These are phyloP conservation scores for Cladopsammia gracilis DNA, from an alignment of 64 coral and sea anemone genomes.

Conservation along the genomic window DNA sequence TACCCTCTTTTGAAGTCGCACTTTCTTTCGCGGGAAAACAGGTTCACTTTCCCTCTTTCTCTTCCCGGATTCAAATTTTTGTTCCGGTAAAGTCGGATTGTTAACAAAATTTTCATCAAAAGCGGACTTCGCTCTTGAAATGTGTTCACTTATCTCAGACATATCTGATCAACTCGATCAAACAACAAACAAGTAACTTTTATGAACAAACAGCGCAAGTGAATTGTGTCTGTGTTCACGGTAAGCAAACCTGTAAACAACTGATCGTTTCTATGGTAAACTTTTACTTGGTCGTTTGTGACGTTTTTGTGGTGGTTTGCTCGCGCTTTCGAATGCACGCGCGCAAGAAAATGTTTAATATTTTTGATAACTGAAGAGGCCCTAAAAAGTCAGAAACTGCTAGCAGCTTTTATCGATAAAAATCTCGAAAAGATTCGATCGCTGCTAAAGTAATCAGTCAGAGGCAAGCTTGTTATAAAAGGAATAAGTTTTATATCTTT, in stretches of 20 bases:
- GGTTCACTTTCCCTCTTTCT: background rate
- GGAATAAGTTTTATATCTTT: too few relatives aligned
- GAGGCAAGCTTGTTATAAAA: too few relatives aligned
- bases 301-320: too few relatives aligned
- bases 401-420: too few relatives aligned
- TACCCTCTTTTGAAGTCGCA: background rate
- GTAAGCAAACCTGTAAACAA: background rate
- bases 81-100: background rate
- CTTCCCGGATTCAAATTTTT: background rate
- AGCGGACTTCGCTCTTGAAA: background rate
- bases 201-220: background rate
- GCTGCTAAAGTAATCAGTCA: too few relatives aligned
- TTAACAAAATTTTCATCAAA: background rate
- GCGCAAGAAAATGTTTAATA: too few relatives aligned
- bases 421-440: too few relatives aligned
- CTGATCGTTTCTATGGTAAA: too few relatives aligned
- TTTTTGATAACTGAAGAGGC: too few relatives aligned
- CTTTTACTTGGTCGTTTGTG: too few relatives aligned
- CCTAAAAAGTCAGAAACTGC: too few relatives aligned
- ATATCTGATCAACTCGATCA: background rate
- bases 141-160: background rate
- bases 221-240: background rate
- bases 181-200: background rate
- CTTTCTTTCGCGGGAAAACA: background rate
- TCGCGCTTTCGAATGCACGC: too few relatives aligned